phyloP scores from a whole-genome alignment of 2,113 vertebrate genomes.

The Patagioenas fasciata region DNA sequence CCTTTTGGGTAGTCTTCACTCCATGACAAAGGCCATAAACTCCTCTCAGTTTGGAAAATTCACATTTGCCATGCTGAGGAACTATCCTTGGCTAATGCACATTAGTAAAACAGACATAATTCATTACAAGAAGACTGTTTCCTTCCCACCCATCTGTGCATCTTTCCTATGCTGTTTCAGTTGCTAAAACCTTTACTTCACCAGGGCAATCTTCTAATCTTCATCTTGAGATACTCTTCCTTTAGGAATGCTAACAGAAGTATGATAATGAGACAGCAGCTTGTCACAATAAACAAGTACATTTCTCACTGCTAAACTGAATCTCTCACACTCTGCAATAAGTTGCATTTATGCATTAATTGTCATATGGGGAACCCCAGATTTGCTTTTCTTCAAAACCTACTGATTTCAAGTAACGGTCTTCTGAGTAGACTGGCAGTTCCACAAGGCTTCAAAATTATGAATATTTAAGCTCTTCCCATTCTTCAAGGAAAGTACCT shows the following conservation, averaged over 20 bases:
- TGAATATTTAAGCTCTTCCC: not conserved
- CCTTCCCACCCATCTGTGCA: rapidly evolving
- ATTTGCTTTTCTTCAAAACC: not conserved
- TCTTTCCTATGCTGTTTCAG: not conserved
- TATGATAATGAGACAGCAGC: not conserved
- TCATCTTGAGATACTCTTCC: not conserved
- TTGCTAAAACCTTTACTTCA: not conserved
- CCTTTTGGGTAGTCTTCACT: not conserved
- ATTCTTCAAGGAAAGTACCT: not conserved
- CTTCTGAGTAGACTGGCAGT: not conserved
- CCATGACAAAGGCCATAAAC: not conserved
- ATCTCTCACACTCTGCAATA: not conserved
- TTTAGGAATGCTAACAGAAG: not conserved
- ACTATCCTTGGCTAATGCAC: rapidly evolving
- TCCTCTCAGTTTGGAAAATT: not conserved
- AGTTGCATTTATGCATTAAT: not conserved
- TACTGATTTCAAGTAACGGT: not conserved
- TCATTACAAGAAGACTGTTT: not conserved
- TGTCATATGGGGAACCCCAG: not conserved
- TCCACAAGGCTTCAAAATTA: not conserved
- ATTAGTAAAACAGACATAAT: not conserved
- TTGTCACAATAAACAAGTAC: not conserved
- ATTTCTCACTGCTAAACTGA: not conserved
- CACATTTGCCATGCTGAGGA: not conserved
- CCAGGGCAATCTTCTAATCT: not conserved